phyloP scores from a whole-genome alignment of 2,797 vertebrate species.

The Acipenser oxyrinchus region DNA sequence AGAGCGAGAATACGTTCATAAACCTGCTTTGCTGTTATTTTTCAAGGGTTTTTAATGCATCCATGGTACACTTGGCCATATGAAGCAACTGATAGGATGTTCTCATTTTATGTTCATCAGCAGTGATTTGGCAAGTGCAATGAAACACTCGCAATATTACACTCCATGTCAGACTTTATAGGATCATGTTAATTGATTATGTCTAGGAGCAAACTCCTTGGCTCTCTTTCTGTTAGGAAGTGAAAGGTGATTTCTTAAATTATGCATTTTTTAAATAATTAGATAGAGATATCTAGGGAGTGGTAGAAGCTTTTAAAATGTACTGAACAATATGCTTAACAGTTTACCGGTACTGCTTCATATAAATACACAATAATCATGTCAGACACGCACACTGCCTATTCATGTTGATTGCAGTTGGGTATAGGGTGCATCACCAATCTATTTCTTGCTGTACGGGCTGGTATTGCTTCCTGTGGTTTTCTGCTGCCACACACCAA shows the following conservation, averaged over 20 bases:
- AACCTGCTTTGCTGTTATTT: neutral
- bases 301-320: constrained; percentile 56
- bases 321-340: constrained; percentile 48
- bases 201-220: constrained; percentile 50
- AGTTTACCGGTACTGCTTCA: constrained; percentile 30
- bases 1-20: neutral
- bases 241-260: constrained; percentile 58
- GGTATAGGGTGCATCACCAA: no score
- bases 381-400: no score
- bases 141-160: constrained; percentile 30
- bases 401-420: no score
- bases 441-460: no score
- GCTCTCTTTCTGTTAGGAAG: constrained; percentile 43
- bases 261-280: constrained; percentile 47
- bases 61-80: constrained; percentile 22
- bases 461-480: no score
- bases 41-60: neutral
- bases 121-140: constrained; percentile 33
- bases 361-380: no score
- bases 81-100: constrained; percentile 39
- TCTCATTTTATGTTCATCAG: constrained; percentile 36
- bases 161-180: constrained; percentile 34
- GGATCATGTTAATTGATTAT: constrained; percentile 60
- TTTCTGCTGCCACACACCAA: no score
- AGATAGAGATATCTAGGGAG: no score